A percentile compares a stretch with the other conserved stretches of the same genome.
Evolutionary conservation across 2,797 vertebrate genomes (phyloP).

Genomic region (Microctenopoma steveboyesi): DNA sequence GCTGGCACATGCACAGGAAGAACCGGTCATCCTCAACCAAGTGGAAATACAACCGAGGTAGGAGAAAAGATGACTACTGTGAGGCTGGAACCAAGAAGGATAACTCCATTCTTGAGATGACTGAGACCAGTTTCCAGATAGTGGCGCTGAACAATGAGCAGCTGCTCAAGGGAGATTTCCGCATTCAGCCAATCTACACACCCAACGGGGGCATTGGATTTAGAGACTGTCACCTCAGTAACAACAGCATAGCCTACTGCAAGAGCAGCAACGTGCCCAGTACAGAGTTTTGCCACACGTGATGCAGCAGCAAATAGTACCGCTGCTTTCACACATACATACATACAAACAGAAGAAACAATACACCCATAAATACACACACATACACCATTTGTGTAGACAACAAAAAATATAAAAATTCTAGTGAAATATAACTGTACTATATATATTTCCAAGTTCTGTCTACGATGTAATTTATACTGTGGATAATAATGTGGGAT

Average conservation of each 20-base stretch:
- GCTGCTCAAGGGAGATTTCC: conserved; percentile 99
- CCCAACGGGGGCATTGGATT: conserved; percentile 97
- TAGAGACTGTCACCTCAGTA: conserved; percentile 97
- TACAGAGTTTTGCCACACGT: conserved; percentile 97
- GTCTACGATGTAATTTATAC: conserved; percentile 99
- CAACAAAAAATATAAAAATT: conserved; percentile 68
- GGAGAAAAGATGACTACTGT: conserved; percentile 99
- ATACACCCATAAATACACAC: conserved; percentile 58
- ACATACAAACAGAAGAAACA: conserved; percentile 34
- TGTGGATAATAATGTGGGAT: conserved; percentile 98
- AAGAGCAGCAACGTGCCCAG: conserved; percentile 96
- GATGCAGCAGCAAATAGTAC: conserved; percentile 80
- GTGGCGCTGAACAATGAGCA: conserved; percentile 99
- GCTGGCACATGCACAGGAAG: conserved; percentile 99
- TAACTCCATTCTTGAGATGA: conserved; percentile 99
- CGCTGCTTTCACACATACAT: conserved; percentile 27
- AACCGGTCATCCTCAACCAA: conserved; percentile 91
- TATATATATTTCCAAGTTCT: conserved; percentile 86
- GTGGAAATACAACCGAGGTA: conserved; percentile 98
- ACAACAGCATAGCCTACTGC: conserved; percentile 97
- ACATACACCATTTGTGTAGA: conserved; percentile 74
- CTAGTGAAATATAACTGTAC: conserved; percentile 85
- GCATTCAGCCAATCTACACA: conserved; percentile 98
- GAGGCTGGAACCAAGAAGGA: conserved; percentile 99
- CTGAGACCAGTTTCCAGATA: conserved; percentile 99